phyloP scores from a whole-genome alignment of 2,113 vertebrate genomes.

The Lucifuga dentata region DNA sequence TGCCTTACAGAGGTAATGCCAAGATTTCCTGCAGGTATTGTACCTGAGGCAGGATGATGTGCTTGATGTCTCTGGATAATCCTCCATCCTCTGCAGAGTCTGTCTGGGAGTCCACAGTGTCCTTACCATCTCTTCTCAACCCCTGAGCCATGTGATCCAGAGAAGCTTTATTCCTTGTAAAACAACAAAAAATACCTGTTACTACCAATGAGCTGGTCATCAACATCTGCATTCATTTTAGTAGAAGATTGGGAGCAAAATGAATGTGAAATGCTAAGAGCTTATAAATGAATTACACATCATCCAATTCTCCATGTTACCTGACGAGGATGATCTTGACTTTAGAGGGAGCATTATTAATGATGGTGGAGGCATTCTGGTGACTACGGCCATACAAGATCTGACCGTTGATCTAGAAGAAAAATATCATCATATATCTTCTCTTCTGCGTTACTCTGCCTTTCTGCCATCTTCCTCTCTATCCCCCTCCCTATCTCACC shows the following conservation, averaged over 20 bases:
- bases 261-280: background rate
- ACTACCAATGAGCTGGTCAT: background rate
- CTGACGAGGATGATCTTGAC: slow-evolving; percentile 94
- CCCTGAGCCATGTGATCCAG: slow-evolving; percentile 84
- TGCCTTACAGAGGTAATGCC: slow-evolving; percentile 8
- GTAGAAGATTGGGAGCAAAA: background rate
- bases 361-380: slow-evolving; percentile 94
- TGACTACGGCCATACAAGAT: slow-evolving; percentile 93
- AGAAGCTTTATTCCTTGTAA: slow-evolving; percentile 86
- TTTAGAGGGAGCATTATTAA: slow-evolving; percentile 88
- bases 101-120: slow-evolving; percentile 58
- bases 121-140: slow-evolving; percentile 76
- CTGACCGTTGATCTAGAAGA: slow-evolving; percentile 94
- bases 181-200: slow-evolving; percentile 7
- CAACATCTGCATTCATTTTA: background rate
- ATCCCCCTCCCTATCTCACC: background rate
- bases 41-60: slow-evolving; percentile 67
- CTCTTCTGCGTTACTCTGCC: slow-evolving; percentile 19
- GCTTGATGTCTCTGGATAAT: slow-evolving; percentile 51
- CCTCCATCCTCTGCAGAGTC: slow-evolving; percentile 25
- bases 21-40: background rate
- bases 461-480: slow-evolving; percentile 15
- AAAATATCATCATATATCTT: slow-evolving; percentile 19
- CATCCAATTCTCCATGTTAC: slow-evolving; percentile 81
- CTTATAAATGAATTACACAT: background rate